phyloP scores from a whole-genome alignment of 2,888 invertebrate species.

The Taenaris catops region DNA sequence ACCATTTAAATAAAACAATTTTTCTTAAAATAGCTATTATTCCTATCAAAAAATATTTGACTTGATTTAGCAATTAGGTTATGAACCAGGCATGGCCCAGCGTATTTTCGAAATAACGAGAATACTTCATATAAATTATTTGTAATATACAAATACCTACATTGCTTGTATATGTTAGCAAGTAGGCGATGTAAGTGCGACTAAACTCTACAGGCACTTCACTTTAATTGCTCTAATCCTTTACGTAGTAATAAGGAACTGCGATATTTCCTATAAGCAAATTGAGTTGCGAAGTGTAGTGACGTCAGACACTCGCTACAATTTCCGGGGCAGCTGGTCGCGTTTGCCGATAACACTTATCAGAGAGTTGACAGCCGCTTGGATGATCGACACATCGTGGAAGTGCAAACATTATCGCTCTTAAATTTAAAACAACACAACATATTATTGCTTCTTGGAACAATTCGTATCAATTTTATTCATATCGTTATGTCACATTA shows the following conservation, averaged over 20 bases:
- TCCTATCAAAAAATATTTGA: too few species aligned
- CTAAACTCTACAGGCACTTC: not conserved
- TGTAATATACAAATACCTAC: too few species aligned
- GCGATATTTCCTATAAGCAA: slow-evolving; percentile 13
- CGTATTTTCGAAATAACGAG: too few species aligned
- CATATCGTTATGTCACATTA: slow-evolving; percentile 8
- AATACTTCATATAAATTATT: too few species aligned
- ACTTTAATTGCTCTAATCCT: slow-evolving; percentile 5
- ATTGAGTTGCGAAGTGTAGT: slow-evolving; percentile 19
- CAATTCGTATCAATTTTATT: slow-evolving; percentile 4
- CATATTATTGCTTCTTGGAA: slow-evolving; percentile 13
- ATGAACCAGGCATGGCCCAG: too few species aligned
- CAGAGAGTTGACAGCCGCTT: slow-evolving; percentile 45
- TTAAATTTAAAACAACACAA: slow-evolving; percentile 19
- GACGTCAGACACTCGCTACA: slow-evolving; percentile 39
- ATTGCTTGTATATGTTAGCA: too few species aligned
- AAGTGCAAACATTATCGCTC: slow-evolving; percentile 32
- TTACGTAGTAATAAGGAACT: slow-evolving; percentile 21
- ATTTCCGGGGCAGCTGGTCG: slow-evolving; percentile 62
- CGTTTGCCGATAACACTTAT: slow-evolving; percentile 58
- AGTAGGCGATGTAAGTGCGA: too few species aligned
- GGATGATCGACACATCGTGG: slow-evolving; percentile 65
- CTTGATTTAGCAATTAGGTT: too few species aligned
- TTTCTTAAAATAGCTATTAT: too few species aligned
- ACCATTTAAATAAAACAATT: too few species aligned